These are phyloP conservation scores for Psilopogon haemacephalus DNA, from an alignment of 2,113 vertebrate genomes.

Conservation along the genomic window DNA sequence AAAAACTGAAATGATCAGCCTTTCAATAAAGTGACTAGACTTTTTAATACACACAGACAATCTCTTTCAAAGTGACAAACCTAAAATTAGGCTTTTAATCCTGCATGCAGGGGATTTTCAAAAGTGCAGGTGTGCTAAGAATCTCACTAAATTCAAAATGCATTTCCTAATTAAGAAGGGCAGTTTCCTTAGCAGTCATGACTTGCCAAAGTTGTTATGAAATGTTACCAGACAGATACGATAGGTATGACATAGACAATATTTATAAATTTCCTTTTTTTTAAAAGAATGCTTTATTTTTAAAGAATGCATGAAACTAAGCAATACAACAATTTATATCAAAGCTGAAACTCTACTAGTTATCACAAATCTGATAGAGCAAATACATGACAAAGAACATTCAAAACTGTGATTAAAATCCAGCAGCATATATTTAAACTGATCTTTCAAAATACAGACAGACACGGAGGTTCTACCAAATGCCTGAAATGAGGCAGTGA, in stretches of 20 bases:
- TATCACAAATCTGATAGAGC: background rate
- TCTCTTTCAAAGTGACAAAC: background rate
- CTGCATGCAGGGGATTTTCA: background rate
- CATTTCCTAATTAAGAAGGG: background rate
- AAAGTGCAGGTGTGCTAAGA: background rate
- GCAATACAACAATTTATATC: background rate
- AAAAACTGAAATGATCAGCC: background rate
- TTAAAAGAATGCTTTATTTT: background rate
- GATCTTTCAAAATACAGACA: background rate
- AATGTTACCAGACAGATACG: background rate
- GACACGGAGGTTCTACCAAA: background rate
- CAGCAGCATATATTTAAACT: background rate
- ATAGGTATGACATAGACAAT: background rate
- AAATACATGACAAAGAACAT: background rate
- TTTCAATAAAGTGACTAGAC: background rate
- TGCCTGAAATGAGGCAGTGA: background rate
- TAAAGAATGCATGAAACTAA: background rate
- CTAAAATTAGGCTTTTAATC: slow-evolving; percentile 5
- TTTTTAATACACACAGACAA: background rate
- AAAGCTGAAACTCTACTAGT: background rate
- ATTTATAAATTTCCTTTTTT: background rate
- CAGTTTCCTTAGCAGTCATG: background rate
- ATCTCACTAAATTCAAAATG: background rate
- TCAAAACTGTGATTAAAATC: background rate
- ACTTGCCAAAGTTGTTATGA: background rate